Conservation (phyloP, 1,140 invertebrate genomes). For the Nebria ingens region DNA sequence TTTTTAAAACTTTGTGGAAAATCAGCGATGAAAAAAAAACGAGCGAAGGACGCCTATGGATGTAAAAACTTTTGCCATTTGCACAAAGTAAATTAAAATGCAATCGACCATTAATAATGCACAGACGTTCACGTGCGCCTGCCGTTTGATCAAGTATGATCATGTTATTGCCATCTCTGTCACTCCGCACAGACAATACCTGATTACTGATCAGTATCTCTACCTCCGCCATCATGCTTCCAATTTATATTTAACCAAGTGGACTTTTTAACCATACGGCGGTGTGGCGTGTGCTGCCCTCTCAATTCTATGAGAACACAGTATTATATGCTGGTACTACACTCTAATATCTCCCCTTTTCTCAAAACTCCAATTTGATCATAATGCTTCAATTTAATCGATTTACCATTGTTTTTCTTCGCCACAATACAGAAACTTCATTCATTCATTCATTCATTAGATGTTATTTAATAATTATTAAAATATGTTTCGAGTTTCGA, state of each 20-base stretch:
- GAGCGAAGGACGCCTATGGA: not conserved
- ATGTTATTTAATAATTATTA: no score
- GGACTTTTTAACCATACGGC: not conserved
- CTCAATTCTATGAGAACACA: no score
- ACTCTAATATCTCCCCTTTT: no score
- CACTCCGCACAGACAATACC: not conserved
- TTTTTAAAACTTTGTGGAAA: not conserved
- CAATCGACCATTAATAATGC: constrained; percentile 8
- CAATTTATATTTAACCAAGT: constrained; percentile 6
- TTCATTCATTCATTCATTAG: no score
- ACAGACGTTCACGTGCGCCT: constrained; percentile 3
- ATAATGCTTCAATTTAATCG: no score
- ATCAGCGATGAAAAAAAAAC: not conserved
- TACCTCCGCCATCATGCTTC: not conserved
- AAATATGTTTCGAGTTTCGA: no score
- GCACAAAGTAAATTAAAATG: constrained; percentile 9
- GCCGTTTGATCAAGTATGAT: not conserved
- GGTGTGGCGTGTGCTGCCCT: no score
- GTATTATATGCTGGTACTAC: no score
- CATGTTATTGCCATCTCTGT: not conserved
- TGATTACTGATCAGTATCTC: constrained; percentile 3
- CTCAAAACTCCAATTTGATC: no score
- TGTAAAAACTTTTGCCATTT: constrained; percentile 3
- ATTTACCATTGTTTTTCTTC: no score
- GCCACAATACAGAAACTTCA: no score